Conservation (phyloP, 2,888 invertebrate genomes). For the Nephrocerus scutellatus region DNA sequence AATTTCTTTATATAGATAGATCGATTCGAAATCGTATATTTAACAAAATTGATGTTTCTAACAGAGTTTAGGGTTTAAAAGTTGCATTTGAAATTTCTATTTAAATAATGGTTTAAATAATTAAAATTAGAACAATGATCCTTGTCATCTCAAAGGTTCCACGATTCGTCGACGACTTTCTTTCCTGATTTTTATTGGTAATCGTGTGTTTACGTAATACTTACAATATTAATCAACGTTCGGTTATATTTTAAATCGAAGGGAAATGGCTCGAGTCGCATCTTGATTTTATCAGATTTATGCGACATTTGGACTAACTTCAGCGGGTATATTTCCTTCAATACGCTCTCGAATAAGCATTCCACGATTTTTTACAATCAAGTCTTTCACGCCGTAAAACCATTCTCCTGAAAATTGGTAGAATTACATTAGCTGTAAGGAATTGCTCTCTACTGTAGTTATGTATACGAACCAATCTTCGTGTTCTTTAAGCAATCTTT, state of each 20-base stretch:
- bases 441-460: slow-evolving; percentile 2
- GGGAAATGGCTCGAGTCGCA: too few relatives aligned
- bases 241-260: too few relatives aligned
- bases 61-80: too few relatives aligned
- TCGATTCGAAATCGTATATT: too few relatives aligned
- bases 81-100: too few relatives aligned
- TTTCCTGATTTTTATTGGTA: not conserved
- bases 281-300: too few relatives aligned
- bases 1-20: too few relatives aligned
- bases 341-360: slow-evolving; percentile 35
- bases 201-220: too few relatives aligned
- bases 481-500: slow-evolving; percentile 69
- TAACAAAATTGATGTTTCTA: too few relatives aligned
- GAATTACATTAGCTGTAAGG: not conserved
- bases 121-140: too few relatives aligned
- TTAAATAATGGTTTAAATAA: too few relatives aligned
- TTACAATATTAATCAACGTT: too few relatives aligned
- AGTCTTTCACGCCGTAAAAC: slow-evolving; percentile 67
- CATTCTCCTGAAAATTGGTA: slow-evolving; percentile 48
- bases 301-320: slow-evolving; percentile 10
- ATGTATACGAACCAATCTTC: slow-evolving; percentile 58
- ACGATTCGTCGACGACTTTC: not conserved
- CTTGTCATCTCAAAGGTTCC: not conserved
- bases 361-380: slow-evolving; percentile 39
- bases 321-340: slow-evolving; percentile 26